Conservation (phyloP, 2,113 vertebrate genomes). For the Meleagris gallopavo region DNA sequence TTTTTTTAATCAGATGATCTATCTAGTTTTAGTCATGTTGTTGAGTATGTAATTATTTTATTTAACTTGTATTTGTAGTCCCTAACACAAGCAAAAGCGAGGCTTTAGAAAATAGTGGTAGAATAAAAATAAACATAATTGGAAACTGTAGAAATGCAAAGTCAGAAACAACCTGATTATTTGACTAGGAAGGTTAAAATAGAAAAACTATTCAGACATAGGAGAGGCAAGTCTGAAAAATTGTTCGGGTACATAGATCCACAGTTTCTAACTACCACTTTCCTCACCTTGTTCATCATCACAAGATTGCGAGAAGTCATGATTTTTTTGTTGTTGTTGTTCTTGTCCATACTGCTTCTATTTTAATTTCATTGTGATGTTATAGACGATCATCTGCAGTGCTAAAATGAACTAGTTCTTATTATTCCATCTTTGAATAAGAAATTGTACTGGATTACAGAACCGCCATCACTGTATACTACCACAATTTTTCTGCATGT, state of each 20-base stretch:
- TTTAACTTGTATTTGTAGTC: background rate
- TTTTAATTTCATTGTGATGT: background rate
- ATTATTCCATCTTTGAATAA: background rate
- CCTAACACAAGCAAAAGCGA: background rate
- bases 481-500: background rate
- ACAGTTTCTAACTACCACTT: background rate
- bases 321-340: background rate
- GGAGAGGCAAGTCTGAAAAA: background rate
- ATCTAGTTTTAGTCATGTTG: background rate
- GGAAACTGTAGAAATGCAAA: background rate
- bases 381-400: background rate
- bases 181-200: background rate
- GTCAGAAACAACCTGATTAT: background rate
- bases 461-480: background rate
- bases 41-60: background rate
- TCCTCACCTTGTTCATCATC: background rate
- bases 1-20: background rate
- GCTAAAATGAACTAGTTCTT: background rate
- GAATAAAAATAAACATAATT: background rate
- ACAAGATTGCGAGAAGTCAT: background rate
- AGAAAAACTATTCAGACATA: background rate
- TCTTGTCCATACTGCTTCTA: background rate
- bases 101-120: background rate
- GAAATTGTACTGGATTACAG: background rate
- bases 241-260: background rate